A percentile compares a stretch with the other conserved stretches of the same genome.
phyloP scores from a whole-genome alignment of 2,113 vertebrate species.

The Anguilla rostrata region DNA sequence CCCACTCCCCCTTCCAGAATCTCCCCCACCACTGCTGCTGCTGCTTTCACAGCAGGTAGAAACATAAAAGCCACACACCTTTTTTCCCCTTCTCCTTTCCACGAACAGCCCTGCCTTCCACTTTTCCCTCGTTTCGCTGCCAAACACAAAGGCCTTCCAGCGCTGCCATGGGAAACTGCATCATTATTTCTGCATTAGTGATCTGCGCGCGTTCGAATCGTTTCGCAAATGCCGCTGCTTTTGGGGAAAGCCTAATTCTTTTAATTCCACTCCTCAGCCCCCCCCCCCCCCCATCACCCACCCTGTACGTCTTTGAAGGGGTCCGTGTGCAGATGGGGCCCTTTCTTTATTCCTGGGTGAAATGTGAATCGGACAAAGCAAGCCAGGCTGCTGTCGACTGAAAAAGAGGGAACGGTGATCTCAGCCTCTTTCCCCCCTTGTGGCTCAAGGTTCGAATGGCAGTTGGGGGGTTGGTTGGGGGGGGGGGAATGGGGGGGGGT shows the following conservation, averaged over 20 bases:
- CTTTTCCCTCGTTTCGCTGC: slow-evolving; percentile 64
- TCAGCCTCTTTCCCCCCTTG: background rate
- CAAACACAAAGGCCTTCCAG: slow-evolving; percentile 68
- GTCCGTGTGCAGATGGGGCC: background rate
- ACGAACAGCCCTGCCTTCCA: slow-evolving; percentile 59
- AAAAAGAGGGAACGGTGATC: background rate
- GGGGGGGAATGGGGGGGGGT: no score
- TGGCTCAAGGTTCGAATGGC: no score
- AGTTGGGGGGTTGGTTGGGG: no score
- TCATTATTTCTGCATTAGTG: slow-evolving; percentile 50
- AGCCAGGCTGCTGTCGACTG: background rate
- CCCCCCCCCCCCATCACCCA: background rate
- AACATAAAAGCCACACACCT: slow-evolving; percentile 16
- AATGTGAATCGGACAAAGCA: background rate
- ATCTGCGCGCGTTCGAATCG: slow-evolving; percentile 44
- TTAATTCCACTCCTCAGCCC: slow-evolving; percentile 21
- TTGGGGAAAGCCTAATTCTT: slow-evolving; percentile 43
- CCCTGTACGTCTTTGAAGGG: slow-evolving; percentile 4
- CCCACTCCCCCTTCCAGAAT: no score
- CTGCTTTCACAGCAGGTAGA: slow-evolving; percentile 31
- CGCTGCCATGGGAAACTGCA: slow-evolving; percentile 61
- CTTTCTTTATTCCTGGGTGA: background rate
- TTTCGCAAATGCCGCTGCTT: slow-evolving; percentile 37
- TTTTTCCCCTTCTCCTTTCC: slow-evolving; percentile 31
- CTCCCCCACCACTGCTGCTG: background rate